Percentiles rank a stretch among this genome's conserved stretches.
These are phyloP conservation scores for Brachyptera risi DNA, from an alignment of 2,888 invertebrate genomes.

Conservation along the genomic window DNA sequence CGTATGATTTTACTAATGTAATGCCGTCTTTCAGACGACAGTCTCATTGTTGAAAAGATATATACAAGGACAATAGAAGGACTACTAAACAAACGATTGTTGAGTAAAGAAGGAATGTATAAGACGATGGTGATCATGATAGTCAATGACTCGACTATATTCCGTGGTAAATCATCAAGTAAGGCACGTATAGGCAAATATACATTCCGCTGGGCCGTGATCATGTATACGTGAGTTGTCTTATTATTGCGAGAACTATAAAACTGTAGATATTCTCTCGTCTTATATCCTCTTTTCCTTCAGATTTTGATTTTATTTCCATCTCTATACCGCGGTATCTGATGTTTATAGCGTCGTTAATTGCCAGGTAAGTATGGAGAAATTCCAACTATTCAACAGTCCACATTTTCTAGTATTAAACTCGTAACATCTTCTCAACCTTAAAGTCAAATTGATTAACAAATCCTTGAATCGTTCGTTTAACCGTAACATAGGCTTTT, in stretches of 20 bases:
- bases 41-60: slow-evolving; percentile 8
- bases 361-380: background rate
- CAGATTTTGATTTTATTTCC: too few species aligned
- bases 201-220: too few species aligned
- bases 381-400: background rate
- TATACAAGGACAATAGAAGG: slow-evolving; percentile 18
- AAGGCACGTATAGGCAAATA: too few species aligned
- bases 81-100: slow-evolving; percentile 18
- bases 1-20: slow-evolving; percentile 16
- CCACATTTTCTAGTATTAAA: background rate
- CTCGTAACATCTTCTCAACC: background rate
- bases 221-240: too few species aligned
- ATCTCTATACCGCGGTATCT: too few species aligned
- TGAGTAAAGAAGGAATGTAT: background rate
- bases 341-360: too few species aligned
- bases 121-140: slow-evolving; percentile 13
- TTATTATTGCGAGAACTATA: too few species aligned
- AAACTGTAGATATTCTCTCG: too few species aligned
- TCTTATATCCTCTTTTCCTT: too few species aligned
- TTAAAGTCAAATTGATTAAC: slow-evolving; percentile 5
- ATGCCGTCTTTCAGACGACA: slow-evolving; percentile 8
- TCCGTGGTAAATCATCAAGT: too few species aligned
- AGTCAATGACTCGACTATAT: slow-evolving; percentile 10
- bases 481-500: slow-evolving; percentile 11
- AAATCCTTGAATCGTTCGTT: slow-evolving; percentile 5